phyloP scores from a whole-genome alignment of 2,888 invertebrate genomes.

The Pristionchus exspectatus region DNA sequence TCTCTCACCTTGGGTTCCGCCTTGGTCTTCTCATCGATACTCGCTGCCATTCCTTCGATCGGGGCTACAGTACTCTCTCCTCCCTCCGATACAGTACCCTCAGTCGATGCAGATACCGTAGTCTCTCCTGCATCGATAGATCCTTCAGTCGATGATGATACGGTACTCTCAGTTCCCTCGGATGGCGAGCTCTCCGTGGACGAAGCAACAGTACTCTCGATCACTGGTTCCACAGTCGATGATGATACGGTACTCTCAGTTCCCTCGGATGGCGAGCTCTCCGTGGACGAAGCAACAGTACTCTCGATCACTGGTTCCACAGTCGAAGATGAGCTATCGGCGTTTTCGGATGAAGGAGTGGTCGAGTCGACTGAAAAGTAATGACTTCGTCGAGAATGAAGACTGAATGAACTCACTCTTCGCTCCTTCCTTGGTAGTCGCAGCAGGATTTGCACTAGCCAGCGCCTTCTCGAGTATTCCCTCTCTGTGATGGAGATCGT shows the following conservation, averaged over 20 bases:
- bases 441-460: background rate
- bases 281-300: background rate
- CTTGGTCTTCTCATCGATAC: constrained; percentile 32
- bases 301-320: background rate
- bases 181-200: background rate
- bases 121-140: constrained; percentile 14
- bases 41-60: constrained; percentile 30
- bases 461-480: constrained; percentile 32
- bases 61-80: background rate
- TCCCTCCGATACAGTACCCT: background rate
- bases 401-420: background rate
- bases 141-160: background rate
- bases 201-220: background rate
- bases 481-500: background rate
- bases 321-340: background rate
- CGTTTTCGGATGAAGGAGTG: background rate
- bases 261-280: background rate
- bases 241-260: constrained; percentile 40
- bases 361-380: background rate
- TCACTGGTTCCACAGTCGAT: background rate
- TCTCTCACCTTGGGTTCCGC: background rate
- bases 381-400: background rate
- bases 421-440: constrained; percentile 1
- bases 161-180: constrained; percentile 33
- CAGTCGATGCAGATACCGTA: background rate